A percentile compares a stretch with the other conserved stretches of the same genome.
phyloP scores from a whole-genome alignment of 2,888 invertebrate genomes.

The Drosophila nr. fundita region DNA sequence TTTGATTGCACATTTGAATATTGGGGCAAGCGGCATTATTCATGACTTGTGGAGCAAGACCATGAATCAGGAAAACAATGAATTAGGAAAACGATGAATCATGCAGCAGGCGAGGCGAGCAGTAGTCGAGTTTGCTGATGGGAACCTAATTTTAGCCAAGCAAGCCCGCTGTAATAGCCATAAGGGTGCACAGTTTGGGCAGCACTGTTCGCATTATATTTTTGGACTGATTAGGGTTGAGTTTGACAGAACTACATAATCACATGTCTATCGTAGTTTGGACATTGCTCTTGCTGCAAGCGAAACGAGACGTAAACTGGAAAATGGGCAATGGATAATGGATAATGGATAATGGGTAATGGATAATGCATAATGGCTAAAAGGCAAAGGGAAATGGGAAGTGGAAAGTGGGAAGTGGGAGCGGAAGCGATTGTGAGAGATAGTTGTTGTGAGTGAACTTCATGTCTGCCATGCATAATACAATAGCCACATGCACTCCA shows the following conservation, averaged over 20 bases:
- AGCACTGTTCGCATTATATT: slow-evolving; percentile 29
- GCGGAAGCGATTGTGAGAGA: background rate
- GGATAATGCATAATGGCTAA: slow-evolving; percentile 11
- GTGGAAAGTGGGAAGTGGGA: background rate
- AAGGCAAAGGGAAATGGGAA: background rate
- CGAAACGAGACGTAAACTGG: slow-evolving; percentile 22
- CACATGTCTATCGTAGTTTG: background rate
- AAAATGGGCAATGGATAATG: background rate
- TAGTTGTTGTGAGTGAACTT: slow-evolving; percentile 43
- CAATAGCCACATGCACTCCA: slow-evolving; percentile 48
- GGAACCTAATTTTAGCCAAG: slow-evolving; percentile 5
- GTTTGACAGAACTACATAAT: background rate
- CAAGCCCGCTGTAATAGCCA: slow-evolving; percentile 6
- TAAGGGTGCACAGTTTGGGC: slow-evolving; percentile 21
- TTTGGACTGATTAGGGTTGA: slow-evolving; percentile 42
- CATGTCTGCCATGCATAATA: slow-evolving; percentile 50
- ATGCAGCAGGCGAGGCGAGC: background rate
- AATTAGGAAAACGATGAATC: background rate
- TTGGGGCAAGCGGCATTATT: slow-evolving; percentile 63
- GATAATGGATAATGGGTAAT: background rate
- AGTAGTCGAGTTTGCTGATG: slow-evolving; percentile 15
- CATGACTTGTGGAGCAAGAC: slow-evolving; percentile 37
- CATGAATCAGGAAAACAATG: background rate
- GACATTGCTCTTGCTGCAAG: background rate
- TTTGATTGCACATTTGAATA: slow-evolving; percentile 58